A percentile compares a stretch with the other conserved stretches of the same genome.
phyloP scores from a whole-genome alignment of 2,888 invertebrate species.

The Crossocerus cetratus region DNA sequence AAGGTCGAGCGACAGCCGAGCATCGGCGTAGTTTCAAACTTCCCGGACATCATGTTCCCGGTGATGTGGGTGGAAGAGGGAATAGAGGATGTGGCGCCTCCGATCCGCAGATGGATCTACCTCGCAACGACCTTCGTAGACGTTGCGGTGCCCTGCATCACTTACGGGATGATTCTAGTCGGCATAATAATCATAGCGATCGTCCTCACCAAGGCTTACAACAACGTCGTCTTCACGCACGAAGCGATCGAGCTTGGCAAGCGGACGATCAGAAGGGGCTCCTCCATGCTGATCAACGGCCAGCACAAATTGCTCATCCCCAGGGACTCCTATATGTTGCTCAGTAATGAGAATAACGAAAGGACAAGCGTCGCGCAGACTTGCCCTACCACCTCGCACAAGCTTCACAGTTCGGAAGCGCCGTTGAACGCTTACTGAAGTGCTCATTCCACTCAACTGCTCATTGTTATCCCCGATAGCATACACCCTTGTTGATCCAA shows the following conservation, averaged over 20 bases:
- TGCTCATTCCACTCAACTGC: too few species aligned
- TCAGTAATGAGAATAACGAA: slow-evolving; percentile 69
- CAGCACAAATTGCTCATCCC: slow-evolving; percentile 81
- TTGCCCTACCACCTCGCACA: too few species aligned
- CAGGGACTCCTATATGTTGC: slow-evolving; percentile 80
- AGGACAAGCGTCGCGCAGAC: slow-evolving; percentile 10
- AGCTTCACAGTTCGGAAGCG: too few species aligned
- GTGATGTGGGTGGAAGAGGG: slow-evolving; percentile 95
- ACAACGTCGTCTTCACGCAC: slow-evolving; percentile 84
- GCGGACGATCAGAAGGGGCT: slow-evolving; percentile 84
- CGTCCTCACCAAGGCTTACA: slow-evolving; percentile 86
- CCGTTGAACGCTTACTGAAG: too few species aligned
- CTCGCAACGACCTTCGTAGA: slow-evolving; percentile 88
- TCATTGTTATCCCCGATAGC: too few species aligned
- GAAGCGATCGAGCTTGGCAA: slow-evolving; percentile 89
- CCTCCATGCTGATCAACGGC: slow-evolving; percentile 80
- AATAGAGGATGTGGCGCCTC: slow-evolving; percentile 86
- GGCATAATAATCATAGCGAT: slow-evolving; percentile 83
- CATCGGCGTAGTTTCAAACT: slow-evolving; percentile 85
- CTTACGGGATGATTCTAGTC: slow-evolving; percentile 85
- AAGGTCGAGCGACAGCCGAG: slow-evolving; percentile 87
- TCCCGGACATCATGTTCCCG: slow-evolving; percentile 89
- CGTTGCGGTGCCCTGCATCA: slow-evolving; percentile 83
- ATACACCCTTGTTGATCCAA: too few species aligned
- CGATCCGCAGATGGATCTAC: slow-evolving; percentile 90